Evolutionary conservation across 2,888 invertebrate species (phyloP), one percentile per base, ranked within the genome.

Genomic region (Phyllotreta striolata): DNA sequence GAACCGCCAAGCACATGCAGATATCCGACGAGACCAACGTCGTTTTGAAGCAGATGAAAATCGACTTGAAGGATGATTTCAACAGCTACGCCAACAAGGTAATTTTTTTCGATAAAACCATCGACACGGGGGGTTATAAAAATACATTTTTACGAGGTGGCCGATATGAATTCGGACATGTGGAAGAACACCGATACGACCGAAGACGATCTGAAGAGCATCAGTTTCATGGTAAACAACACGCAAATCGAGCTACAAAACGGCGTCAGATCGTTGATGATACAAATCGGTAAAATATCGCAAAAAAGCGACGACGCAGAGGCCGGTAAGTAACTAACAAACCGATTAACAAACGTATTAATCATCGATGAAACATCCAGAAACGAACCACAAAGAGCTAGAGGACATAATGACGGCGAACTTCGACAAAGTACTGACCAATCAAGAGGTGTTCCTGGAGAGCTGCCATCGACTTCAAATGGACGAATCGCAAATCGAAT

Each of bases 381-480:
- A 41, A 41, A 72, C 66, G 61, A 76, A 79, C 43, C 75, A 76
- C 38, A 73, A 66, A 12, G 63, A 63, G 34, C 52, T 69, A 35
- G 67, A 69, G 24, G 59, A 78, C 44, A 80, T 80, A 66, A 71
- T 83, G 55, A 80, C 82, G 47, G 72, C 73, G 24, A 81, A 86
- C 81, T 85, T 88, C 78, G 84, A 88, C 77, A 85, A 86, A 74
- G 81, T 89, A 13, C 74, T 88, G 62, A 82, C 86, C 35, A 85
- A 86, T 3, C 89, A 90, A 76, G 87, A 88, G 70, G 82, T 84
- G 57, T 89, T 89, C 77, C 81, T 88, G 52, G 87, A 89, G 76
- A 88, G 88, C 12, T 90, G 89, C 76, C 86, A 88, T 70, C 81
- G 87, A 35, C 85, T 88, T 46, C 89, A 89, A 76, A 85, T 85